Percentiles rank a stretch among this genome's conserved stretches.
These are phyloP conservation scores for Columbina picui DNA, from an alignment of 2,113 vertebrate species.

Conservation along the genomic window DNA sequence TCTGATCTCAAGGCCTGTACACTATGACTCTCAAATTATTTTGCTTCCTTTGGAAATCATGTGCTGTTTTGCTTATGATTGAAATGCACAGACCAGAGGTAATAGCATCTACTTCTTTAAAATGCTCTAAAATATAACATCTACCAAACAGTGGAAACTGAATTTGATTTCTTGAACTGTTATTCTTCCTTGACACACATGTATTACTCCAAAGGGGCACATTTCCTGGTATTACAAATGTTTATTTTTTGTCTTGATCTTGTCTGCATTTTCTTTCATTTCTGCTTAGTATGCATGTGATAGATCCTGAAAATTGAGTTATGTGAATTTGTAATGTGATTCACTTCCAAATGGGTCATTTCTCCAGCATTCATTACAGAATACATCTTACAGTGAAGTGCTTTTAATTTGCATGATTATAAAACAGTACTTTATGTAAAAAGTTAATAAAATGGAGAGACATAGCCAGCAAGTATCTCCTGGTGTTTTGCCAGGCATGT, in stretches of 20 bases:
- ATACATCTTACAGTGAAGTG: conserved; percentile 5
- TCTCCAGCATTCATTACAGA: conserved; percentile 18
- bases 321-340: conserved; percentile 42
- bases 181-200: neutral
- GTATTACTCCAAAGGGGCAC: neutral
- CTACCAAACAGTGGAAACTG: neutral
- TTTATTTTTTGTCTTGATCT: conserved; percentile 1
- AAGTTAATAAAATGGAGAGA: conserved; percentile 2
- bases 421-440: conserved; percentile 21
- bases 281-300: conserved; percentile 30
- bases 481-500: neutral
- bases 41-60: conserved; percentile 19
- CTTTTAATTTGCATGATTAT: conserved; percentile 14
- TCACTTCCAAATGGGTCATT: conserved; percentile 46
- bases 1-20: conserved; percentile 7
- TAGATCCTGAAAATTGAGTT: conserved; percentile 38
- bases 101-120: neutral
- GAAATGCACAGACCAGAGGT: neutral
- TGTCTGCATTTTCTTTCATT: conserved; percentile 7
- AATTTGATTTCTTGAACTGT: conserved; percentile 21
- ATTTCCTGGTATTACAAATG: conserved; percentile 17
- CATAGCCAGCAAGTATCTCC: neutral
- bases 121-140: neutral
- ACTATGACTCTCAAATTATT: neutral
- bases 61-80: conserved; percentile 17